Percentiles rank a stretch among this genome's conserved stretches.
Evolutionary conservation across 2,797 vertebrate species (phyloP).

Genomic region (Syndactyla subalaris): DNA sequence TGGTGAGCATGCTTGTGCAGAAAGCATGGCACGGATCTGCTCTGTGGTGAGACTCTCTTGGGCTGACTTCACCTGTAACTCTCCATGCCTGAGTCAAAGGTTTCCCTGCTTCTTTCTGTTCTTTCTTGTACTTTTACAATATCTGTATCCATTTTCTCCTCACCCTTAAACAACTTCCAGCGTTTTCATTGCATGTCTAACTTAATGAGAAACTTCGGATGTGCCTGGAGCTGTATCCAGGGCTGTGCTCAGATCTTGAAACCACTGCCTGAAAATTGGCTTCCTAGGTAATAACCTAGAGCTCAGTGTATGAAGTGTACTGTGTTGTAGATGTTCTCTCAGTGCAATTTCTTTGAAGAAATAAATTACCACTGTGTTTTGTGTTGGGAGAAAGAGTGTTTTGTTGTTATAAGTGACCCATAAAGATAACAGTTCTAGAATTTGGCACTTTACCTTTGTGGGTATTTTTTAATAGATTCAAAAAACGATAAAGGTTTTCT

Average conservation of each 20-base stretch:
- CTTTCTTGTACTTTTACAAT: slow-evolving; percentile 14
- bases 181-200: slow-evolving; percentile 38
- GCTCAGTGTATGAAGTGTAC: slow-evolving; percentile 27
- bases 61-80: background rate
- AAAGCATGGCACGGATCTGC: background rate
- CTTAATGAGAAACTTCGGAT: slow-evolving; percentile 55
- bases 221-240: slow-evolving; percentile 41
- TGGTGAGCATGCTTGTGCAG: background rate
- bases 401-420: slow-evolving; percentile 70
- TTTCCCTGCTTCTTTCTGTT: background rate
- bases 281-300: slow-evolving; percentile 51
- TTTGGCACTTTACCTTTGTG: slow-evolving; percentile 36
- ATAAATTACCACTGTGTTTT: slow-evolving; percentile 63
- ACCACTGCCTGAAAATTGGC: slow-evolving; percentile 37
- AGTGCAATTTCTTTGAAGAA: slow-evolving; percentile 64
- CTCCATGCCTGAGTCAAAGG: background rate
- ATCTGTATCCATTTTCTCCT: slow-evolving; percentile 9
- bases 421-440: slow-evolving; percentile 62
- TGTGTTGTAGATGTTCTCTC: slow-evolving; percentile 42
- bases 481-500: slow-evolving; percentile 56
- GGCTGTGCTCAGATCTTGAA: slow-evolving; percentile 49
- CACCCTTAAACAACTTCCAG: slow-evolving; percentile 41
- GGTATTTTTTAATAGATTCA: slow-evolving; percentile 60
- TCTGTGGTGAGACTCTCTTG: background rate
- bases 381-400: slow-evolving; percentile 43